Evolutionary conservation across 2,888 invertebrate genomes (phyloP), one percentile per base, ranked within the genome.

Genomic region (Lepeophtheirus nordmannii): DNA sequence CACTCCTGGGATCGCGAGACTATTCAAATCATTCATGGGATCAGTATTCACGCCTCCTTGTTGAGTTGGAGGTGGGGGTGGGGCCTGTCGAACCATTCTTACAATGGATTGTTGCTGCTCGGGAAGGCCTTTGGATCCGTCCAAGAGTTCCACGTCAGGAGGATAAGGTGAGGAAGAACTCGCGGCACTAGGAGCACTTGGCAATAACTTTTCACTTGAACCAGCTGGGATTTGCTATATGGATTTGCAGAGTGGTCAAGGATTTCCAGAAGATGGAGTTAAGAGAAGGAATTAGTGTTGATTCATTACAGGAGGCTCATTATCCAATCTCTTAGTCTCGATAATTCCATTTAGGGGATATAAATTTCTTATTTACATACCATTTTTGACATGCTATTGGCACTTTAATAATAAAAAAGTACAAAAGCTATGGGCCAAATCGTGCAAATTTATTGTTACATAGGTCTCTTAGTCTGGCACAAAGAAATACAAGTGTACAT

Each of bases 121-220:
- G n/a, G 23, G 37, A n/a, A 30, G 23, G 14, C 2, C 39, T n/a
- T 37, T 62, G 17, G 39, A 17, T 22, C 40, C 40, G n/a, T 62
- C 40, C 14, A 63, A 30, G 63, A 46, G 53, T 17, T 38, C 38
- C 20, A 63, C 56, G 63, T 63, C 63, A 22, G 63, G 63, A 12
- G 63, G 63, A 30, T 30, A 63, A 7, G 63, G 63, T 9, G 63
- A 63, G 12, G 63, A 22, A 9, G 63, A 63, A 17, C 20, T 22
- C 12, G 63, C 46, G 23, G 63, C 63, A 11, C 46, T 46, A 12
- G 63, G 63, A n/a, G 63, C 63, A 11, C 46, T 46, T 14, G 63
- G 63, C 63, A 63, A 38, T 22, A 63, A 38, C 56, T 63, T 63
- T 56, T 63, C 63, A n/a, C 20, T 30, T 11, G 63, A 63, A 22